Percentiles rank a stretch among this genome's conserved stretches.
Conservation (phyloP, 2,888 invertebrate genomes). For the Smittia sp. region DNA sequence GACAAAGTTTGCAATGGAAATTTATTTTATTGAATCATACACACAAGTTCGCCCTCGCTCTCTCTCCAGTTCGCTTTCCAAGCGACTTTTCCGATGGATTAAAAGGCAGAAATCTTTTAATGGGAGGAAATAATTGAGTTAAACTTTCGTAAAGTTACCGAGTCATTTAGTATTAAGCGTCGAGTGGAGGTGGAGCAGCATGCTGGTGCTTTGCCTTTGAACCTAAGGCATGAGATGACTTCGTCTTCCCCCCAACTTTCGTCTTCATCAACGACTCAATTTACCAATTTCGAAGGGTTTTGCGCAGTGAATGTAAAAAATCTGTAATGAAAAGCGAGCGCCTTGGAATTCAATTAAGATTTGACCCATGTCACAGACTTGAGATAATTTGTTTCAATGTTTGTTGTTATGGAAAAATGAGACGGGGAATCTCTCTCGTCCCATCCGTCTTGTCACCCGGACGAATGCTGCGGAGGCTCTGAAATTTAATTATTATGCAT, state of each 20-base stretch:
- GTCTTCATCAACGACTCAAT: background rate
- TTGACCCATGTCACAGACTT: constrained; percentile 20
- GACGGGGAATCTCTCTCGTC: background rate
- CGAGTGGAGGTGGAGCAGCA: background rate
- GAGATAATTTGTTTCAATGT: constrained; percentile 27
- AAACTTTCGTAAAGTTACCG: background rate
- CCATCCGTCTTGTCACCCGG: constrained; percentile 19
- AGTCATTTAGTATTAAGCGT: background rate
- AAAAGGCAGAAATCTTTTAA: background rate
- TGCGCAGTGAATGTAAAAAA: background rate
- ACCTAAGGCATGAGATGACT: background rate
- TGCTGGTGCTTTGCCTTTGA: background rate
- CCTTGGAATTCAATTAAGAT: constrained; percentile 35
- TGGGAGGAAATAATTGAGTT: constrained; percentile 4
- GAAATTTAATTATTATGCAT: constrained; percentile 40
- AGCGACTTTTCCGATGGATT: background rate
- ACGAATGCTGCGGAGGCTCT: background rate
- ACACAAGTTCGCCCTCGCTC: background rate
- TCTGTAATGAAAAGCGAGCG: background rate
- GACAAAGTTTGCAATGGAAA: background rate
- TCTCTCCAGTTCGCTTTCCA: too few species aligned
- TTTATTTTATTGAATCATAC: constrained; percentile 5
- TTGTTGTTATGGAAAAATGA: background rate
- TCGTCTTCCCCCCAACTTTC: background rate
- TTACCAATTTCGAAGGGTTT: constrained; percentile 11